Evolutionary conservation across 2,888 invertebrate genomes (phyloP).

Genomic region (Mesopsocus fuscifrons): DNA sequence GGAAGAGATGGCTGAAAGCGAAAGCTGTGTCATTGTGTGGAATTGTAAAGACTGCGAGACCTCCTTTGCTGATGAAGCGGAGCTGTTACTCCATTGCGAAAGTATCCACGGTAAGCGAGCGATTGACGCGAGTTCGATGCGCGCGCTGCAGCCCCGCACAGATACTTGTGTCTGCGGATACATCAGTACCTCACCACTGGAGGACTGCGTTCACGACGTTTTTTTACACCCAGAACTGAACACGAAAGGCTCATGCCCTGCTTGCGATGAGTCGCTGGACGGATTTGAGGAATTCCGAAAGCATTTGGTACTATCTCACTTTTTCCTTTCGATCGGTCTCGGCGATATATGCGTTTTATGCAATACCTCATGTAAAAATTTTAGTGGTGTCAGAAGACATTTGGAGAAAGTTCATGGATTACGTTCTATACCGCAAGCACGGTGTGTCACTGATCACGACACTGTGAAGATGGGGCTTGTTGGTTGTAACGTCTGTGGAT

Average conservation of each 20-base stretch:
- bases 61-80: neutral
- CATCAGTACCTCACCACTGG: neutral
- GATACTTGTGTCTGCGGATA: neutral
- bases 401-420: neutral
- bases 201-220: neutral
- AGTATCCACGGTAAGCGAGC: neutral
- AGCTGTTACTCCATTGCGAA: neutral
- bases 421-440: neutral
- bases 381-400: neutral
- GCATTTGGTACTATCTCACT: slow-evolving; percentile 2
- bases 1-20: neutral
- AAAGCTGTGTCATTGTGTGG: slow-evolving; percentile 1
- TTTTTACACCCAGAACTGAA: neutral
- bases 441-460: neutral
- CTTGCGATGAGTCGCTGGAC: neutral
- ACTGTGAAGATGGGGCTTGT: neutral
- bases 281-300: neutral
- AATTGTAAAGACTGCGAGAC: slow-evolving; percentile 1
- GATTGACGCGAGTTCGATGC: neutral
- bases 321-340: neutral
- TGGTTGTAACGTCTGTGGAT: neutral
- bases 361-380: neutral
- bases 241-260: neutral
- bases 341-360: slow-evolving; percentile 1
- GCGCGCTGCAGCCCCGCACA: neutral